Percentiles rank a stretch among this genome's conserved stretches.
Evolutionary conservation across 53 echinoderm and acorn worm genomes (phyloP).

Genomic region (Temnopleurus reevesii): DNA sequence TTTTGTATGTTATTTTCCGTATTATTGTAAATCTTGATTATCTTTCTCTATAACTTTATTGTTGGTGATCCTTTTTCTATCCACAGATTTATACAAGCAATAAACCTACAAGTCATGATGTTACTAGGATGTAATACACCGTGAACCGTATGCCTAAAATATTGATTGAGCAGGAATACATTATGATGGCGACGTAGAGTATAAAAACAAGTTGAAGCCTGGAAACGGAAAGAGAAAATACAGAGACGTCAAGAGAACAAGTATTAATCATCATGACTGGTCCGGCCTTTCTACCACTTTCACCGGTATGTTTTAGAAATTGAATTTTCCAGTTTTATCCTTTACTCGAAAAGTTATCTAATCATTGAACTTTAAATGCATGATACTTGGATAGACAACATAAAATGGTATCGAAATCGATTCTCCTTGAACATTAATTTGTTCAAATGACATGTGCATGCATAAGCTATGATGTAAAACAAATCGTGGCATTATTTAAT

Average conservation of each 20-base stretch:
- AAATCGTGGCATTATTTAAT: not conserved
- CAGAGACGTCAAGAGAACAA: not conserved
- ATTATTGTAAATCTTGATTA: too few species aligned
- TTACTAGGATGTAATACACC: not conserved
- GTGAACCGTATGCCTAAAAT: not conserved
- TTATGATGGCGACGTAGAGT: not conserved
- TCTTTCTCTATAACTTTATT: too few species aligned
- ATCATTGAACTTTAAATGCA: not conserved
- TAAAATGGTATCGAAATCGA: not conserved
- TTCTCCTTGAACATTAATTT: not conserved
- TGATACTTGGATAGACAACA: not conserved
- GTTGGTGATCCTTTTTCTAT: too few species aligned
- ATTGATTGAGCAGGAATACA: not conserved
- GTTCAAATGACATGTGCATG: not conserved
- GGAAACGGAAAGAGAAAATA: not conserved
- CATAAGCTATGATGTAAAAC: too few species aligned
- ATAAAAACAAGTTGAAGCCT: not conserved
- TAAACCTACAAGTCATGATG: too few species aligned
- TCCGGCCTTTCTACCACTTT: not conserved
- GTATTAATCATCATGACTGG: not conserved
- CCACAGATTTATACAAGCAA: too few species aligned
- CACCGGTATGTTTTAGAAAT: not conserved
- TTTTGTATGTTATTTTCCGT: too few species aligned
- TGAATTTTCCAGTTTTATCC: too few species aligned
- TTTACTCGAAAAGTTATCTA: not conserved